Base-by-base conservation (phyloP, 1,140 invertebrate species). In the Forficula auricularia region DNA sequence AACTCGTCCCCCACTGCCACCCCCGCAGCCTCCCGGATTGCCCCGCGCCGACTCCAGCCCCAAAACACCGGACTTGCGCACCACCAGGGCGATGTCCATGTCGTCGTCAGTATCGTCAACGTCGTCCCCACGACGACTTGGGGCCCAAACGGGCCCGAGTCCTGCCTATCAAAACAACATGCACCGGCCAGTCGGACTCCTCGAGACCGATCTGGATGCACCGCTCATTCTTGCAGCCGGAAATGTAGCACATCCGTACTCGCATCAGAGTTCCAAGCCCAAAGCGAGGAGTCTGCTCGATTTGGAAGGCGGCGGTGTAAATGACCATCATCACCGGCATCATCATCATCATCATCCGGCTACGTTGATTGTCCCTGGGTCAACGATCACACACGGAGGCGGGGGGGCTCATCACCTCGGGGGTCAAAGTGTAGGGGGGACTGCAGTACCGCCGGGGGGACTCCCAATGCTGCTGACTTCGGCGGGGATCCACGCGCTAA, bases 161-260 rank as follows among this genome's bases (percentile, higher is more conserved):
- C 22, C 22, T 27, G 10, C 22, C 10, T 10, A 27, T 6, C 4
- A 27, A 27, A 27, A 10, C 22, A 27, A 4, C 4, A 27, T 52
- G 40, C 48, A 55, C 18, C 37, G 19, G 13, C 22, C 61, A 41
- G 62, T 64, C 61, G 79, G 79, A 52, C 68, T 83, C 59, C 78
- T 88, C 57, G 84, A 87, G 68, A 87, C 83, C 48, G 83, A 86
- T 65, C 67, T 86, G 54, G 83, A 86, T 66, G 77, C 73, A 53
- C 75, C 71, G 54, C 67, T 69, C 49, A 67, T 67, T 42, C 54
- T 61, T 38, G 57, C 55, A 27, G 22, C 22, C 22, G 22, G 22
- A 27, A 34, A 46, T 49, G 33, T 47, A 45, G 37, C 43, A 48
- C 14, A 48, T 44, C 35, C 22, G 1, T 44, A 40, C 38, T 43